Conservation (phyloP, 2,113 vertebrate genomes). For the Cheilinus undulatus region DNA sequence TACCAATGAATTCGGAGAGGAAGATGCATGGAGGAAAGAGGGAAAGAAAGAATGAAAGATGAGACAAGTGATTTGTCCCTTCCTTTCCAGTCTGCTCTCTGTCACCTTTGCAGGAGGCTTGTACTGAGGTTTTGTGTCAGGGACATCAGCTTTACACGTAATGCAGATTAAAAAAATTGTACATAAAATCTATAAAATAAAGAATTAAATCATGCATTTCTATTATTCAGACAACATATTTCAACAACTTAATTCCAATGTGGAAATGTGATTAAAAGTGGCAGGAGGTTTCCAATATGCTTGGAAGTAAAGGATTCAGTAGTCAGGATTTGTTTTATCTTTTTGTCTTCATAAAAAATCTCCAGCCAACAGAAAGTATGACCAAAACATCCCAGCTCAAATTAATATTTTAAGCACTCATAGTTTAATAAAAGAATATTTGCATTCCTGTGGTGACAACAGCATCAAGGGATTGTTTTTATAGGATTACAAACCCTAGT, state of each 20-base stretch:
- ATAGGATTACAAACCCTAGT: not conserved
- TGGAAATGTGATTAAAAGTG: too few species aligned
- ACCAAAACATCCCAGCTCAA: not conserved
- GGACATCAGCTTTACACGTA: too few species aligned
- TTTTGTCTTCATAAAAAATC: not conserved
- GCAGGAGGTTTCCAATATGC: too few species aligned
- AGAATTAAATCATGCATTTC: too few species aligned
- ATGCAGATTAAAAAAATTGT: too few species aligned
- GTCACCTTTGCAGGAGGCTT: slow-evolving; percentile 28
- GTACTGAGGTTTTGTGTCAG: slow-evolving; percentile 28
- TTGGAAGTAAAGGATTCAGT: too few species aligned
- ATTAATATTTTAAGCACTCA: not conserved
- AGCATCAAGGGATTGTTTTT: not conserved
- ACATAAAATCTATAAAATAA: too few species aligned
- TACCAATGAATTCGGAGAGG: slow-evolving; percentile 62
- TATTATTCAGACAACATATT: too few species aligned
- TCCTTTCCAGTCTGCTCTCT: slow-evolving; percentile 26
- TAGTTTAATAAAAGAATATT: not conserved
- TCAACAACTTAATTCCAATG: too few species aligned
- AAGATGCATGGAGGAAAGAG: slow-evolving; percentile 62
- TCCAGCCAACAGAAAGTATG: not conserved
- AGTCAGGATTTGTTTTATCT: not conserved
- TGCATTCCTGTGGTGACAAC: not conserved
- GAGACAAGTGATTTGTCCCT: slow-evolving; percentile 52
- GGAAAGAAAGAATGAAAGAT: slow-evolving; percentile 57